phyloP scores from a whole-genome alignment of 2,113 vertebrate genomes.

The Scatophagus argus region DNA sequence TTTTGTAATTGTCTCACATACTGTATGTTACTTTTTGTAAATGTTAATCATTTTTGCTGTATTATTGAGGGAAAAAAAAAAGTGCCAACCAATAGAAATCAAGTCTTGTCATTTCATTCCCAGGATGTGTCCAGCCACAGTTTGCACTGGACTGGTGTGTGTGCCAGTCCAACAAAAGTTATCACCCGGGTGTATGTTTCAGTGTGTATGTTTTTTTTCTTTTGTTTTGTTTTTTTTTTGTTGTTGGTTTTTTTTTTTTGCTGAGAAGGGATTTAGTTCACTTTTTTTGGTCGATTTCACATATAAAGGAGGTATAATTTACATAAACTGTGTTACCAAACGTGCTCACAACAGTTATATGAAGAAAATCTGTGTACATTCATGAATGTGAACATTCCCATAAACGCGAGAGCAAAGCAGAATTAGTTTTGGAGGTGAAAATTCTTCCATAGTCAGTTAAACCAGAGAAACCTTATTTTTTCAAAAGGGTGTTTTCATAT shows the following conservation, averaged over 20 bases:
- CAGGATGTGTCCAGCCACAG: conserved; percentile 35
- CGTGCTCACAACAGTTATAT: conserved; percentile 27
- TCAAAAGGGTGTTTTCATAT: conserved; percentile 49
- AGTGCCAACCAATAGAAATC: conserved; percentile 74
- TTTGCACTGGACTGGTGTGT: conserved; percentile 32
- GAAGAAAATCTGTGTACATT: conserved; percentile 15
- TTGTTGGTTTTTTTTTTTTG: background rate
- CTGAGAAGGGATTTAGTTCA: conserved; percentile 36
- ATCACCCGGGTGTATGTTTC: conserved; percentile 50
- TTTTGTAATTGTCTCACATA: conserved; percentile 47
- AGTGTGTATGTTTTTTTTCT: background rate
- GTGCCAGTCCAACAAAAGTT: conserved; percentile 38
- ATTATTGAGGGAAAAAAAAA: conserved; percentile 52
- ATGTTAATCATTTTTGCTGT: conserved; percentile 44
- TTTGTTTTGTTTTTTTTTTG: no score
- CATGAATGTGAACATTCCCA: conserved; percentile 19
- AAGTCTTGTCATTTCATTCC: conserved; percentile 47
- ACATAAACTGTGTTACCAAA: conserved; percentile 29
- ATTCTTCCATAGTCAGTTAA: conserved; percentile 13
- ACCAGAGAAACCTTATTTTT: conserved; percentile 40
- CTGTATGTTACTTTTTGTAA: conserved; percentile 35
- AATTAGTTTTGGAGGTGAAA: conserved; percentile 11
- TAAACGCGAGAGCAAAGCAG: conserved; percentile 1
- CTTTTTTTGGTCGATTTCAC: conserved; percentile 1
- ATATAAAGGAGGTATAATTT: conserved; percentile 21